phyloP scores from a whole-genome alignment of 2,113 vertebrate genomes.

The Rhea pennata region DNA sequence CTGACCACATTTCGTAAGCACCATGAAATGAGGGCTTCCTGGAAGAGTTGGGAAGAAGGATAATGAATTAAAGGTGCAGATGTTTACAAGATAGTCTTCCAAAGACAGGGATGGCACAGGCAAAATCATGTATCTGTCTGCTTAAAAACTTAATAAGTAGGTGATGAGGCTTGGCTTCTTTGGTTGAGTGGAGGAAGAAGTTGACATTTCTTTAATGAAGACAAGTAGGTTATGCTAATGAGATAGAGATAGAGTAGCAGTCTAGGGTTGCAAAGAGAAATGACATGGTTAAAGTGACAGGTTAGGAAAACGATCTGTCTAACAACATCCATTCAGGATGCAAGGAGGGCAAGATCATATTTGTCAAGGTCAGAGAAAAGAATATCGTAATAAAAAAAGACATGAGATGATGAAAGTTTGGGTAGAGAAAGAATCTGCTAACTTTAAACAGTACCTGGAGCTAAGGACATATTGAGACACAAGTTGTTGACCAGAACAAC shows the following conservation, averaged over 20 bases:
- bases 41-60: neutral
- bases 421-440: neutral
- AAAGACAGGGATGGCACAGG: neutral
- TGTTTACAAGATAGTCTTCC: neutral
- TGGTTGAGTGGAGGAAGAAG: conserved; percentile 10
- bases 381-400: conserved; percentile 37
- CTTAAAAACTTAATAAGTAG: conserved; percentile 19
- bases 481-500: neutral
- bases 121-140: neutral
- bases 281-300: neutral
- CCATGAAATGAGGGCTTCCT: neutral
- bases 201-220: conserved; percentile 53
- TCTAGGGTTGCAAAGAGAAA: conserved; percentile 12
- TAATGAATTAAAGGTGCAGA: neutral
- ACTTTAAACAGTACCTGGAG: neutral
- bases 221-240: conserved; percentile 44
- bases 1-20: neutral
- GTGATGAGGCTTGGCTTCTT: conserved; percentile 22
- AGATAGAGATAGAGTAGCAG: neutral
- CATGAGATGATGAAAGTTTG: neutral
- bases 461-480: neutral
- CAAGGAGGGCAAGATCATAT: neutral
- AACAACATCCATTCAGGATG: neutral
- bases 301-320: conserved; percentile 17
- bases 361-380: conserved; percentile 64